phyloP scores from a whole-genome alignment of 2,888 invertebrate genomes.

The Tortrix viridana region DNA sequence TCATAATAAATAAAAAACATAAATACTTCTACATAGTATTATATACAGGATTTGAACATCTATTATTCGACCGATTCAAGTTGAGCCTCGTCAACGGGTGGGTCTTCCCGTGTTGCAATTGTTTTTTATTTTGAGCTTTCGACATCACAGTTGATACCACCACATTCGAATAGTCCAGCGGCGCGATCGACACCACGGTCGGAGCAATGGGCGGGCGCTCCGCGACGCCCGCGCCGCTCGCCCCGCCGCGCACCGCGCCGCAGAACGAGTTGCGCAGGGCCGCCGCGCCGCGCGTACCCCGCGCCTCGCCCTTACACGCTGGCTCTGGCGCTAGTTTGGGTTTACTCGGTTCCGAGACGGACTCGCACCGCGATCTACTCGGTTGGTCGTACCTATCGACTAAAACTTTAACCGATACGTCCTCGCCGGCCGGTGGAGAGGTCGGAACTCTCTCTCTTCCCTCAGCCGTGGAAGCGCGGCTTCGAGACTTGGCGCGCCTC shows the following conservation, averaged over 20 bases:
- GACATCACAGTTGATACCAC: slow-evolving; percentile 88
- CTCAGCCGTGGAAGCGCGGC: slow-evolving; percentile 45
- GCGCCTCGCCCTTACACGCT: slow-evolving; percentile 42
- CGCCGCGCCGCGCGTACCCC: slow-evolving; percentile 47
- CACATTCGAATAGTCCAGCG: slow-evolving; percentile 81
- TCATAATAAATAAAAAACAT: slow-evolving; percentile 75
- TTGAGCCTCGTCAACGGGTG: slow-evolving; percentile 95
- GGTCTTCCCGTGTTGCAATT: slow-evolving; percentile 95
- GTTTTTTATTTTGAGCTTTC: slow-evolving; percentile 90
- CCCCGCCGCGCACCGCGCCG: slow-evolving; percentile 50
- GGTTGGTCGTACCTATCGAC: slow-evolving; percentile 89
- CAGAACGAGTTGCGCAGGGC: slow-evolving; percentile 54
- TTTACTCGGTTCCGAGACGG: slow-evolving; percentile 46
- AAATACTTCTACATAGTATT: slow-evolving; percentile 92
- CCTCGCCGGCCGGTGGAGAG: slow-evolving; percentile 70
- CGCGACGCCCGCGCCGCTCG: slow-evolving; percentile 39
- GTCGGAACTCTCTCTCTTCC: slow-evolving; percentile 49
- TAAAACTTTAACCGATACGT: slow-evolving; percentile 89
- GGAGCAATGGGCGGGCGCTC: slow-evolving; percentile 67
- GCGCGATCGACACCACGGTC: slow-evolving; percentile 67
- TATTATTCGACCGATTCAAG: slow-evolving; percentile 88
- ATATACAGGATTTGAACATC: slow-evolving; percentile 92
- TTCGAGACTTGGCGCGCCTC: slow-evolving; percentile 50
- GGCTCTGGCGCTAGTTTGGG: slow-evolving; percentile 40
- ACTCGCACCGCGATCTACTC: slow-evolving; percentile 55